A percentile compares a stretch with the other conserved stretches of the same genome.
phyloP scores from a whole-genome alignment of 1,140 invertebrate genomes.

The Pseudomyrmex flavicornis region DNA sequence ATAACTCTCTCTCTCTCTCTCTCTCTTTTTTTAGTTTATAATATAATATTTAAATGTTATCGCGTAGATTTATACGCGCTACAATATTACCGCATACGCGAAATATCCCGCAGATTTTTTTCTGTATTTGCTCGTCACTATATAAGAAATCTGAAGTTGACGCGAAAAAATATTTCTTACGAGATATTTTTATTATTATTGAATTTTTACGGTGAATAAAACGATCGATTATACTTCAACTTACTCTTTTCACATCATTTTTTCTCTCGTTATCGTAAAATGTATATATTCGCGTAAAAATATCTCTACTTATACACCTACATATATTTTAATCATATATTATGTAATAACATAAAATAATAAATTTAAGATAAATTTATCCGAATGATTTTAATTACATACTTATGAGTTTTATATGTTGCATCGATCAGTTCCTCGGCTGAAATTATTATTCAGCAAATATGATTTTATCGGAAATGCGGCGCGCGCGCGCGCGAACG shows the following conservation, averaged over 20 bases:
- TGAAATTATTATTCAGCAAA: slow-evolving; percentile 42
- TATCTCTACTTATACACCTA: no score
- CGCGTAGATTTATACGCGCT: slow-evolving; percentile 34
- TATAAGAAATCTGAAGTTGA: neutral
- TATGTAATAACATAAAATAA: neutral
- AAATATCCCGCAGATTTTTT: slow-evolving; percentile 14
- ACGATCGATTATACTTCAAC: neutral
- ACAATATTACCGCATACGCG: slow-evolving; percentile 36
- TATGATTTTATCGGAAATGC: slow-evolving; percentile 54
- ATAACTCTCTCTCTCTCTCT: neutral
- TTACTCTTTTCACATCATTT: neutral
- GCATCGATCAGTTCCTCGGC: slow-evolving; percentile 5
- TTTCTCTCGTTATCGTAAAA: neutral
- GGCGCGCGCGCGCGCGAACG: neutral
- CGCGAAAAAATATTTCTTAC: neutral
- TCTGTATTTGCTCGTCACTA: neutral
- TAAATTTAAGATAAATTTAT: slow-evolving; percentile 17
- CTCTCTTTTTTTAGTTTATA: no score
- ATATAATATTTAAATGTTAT: slow-evolving; percentile 51
- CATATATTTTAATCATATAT: neutral
- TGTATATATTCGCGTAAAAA: no score
- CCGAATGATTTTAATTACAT: slow-evolving; percentile 38
- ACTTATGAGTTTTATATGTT: slow-evolving; percentile 40
- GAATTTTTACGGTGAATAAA: neutral
- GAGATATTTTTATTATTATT: neutral